Evolutionary conservation across 92 coral and sea anemone genomes (phyloP), one percentile per base, ranked within the genome.

Genomic region (Umimayanthus kanabou): DNA sequence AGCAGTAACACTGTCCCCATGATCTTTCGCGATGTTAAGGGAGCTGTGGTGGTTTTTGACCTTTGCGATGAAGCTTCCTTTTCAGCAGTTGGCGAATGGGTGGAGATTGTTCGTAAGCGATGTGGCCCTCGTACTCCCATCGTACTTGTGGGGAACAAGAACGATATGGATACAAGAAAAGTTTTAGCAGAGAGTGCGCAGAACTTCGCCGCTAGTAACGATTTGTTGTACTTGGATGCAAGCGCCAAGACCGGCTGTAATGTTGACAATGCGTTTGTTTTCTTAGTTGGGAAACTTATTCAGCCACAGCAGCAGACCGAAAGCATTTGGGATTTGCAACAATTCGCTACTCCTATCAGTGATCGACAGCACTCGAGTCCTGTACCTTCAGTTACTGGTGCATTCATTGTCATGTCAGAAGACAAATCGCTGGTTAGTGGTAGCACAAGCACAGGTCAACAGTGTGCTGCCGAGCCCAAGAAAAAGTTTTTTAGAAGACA

Each of bases 41-140:
- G 95, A 0, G 95, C 88, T 5, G 93, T 72, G 33, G 84, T 94
- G 20, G 95, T 94, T 22, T 94, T 90, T 61, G 96, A 94, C 86
- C 92, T 94, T 66, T 73, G 88, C 30, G 81, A 85, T 45, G 33
- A 69, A 72, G 79, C 45, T 37, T 87, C 94, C 0, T 88, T 85
- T 26, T 73, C 33, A 23, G 67, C 74, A 22, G 92, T 94, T 4
- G 84, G 82, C 16, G 77, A 49, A 18, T 90, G 95, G 96, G 82
- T 94, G 55, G 50, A 84, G 29, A 76, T 87, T 58, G 92, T 94
- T 29, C 90, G 85, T 9, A 89, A 66, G 55, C 87, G 75, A 39
- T 86, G 92, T 72, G 50, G 58, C 11, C 1, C 26, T 37, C 85
- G 71, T 40, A 76, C 86, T 58, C 92, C 94, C 39, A 88, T 90